phyloP scores from a whole-genome alignment of 2,797 vertebrate genomes.

The Takifugu rubripes region DNA sequence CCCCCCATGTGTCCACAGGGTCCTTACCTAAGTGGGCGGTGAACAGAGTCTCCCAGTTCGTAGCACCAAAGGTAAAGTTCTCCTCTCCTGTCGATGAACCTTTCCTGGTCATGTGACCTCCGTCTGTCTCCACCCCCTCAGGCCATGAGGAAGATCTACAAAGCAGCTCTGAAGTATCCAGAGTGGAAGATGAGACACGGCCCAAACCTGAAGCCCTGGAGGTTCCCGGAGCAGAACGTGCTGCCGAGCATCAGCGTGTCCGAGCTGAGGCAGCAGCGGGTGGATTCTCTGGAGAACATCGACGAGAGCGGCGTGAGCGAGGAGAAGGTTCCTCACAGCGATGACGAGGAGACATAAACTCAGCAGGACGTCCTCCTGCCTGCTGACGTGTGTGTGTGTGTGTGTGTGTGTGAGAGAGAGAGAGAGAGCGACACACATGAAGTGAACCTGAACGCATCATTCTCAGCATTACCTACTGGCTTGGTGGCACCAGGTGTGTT shows the following conservation, averaged over 20 bases:
- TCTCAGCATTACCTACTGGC: too few relatives aligned
- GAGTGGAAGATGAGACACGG: constrained; percentile 84
- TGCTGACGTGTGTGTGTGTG: constrained; percentile 16
- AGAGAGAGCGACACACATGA: too few relatives aligned
- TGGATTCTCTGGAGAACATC: constrained; percentile 82
- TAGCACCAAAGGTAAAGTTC: constrained; percentile 84
- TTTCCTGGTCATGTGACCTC: not conserved
- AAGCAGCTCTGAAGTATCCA: constrained; percentile 83
- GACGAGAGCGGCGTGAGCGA: constrained; percentile 80
- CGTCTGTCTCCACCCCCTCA: constrained; percentile 28
- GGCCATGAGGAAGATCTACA: constrained; percentile 89
- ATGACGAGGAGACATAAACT: constrained; percentile 74
- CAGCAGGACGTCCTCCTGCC: not conserved
- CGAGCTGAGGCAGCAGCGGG: constrained; percentile 76
- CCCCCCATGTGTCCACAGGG: constrained; percentile 59
- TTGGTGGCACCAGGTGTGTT: too few relatives aligned
- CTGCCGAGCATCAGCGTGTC: constrained; percentile 73
- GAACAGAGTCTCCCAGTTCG: constrained; percentile 86
- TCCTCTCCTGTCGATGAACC: not conserved
- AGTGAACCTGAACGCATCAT: too few relatives aligned
- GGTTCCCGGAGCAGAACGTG: constrained; percentile 81
- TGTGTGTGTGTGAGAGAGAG: too few relatives aligned
- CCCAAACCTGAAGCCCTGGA: constrained; percentile 80
- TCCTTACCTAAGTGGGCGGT: constrained; percentile 92
- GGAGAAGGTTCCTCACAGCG: constrained; percentile 74